Base-by-base conservation (phyloP, 2,113 vertebrate species). In the Oceanites oceanicus region DNA sequence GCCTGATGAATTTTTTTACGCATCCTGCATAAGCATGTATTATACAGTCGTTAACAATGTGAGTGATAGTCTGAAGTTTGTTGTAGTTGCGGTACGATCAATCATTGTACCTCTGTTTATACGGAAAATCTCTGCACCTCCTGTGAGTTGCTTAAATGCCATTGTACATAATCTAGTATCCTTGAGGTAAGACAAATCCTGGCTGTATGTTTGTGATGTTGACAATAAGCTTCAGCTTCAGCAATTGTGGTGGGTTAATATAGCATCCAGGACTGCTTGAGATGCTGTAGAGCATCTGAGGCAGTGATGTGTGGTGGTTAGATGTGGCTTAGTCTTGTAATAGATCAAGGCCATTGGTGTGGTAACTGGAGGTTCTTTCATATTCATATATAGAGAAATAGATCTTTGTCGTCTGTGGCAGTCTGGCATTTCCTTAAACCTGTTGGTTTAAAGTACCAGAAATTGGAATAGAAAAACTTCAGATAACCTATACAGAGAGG, bases 1-100 rank as follows among this genome's bases (percentile, higher is more conserved):
- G 62, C 49, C 74, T 95, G 94, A 96, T 94, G 81, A 94, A 94
- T 97, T 96, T 73, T 82, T 93, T 62, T 82, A 76, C 8, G 4
- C 18, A 5, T 91, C 66, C 90, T 93, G 92, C 93, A 79, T 96
- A 97, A 88, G 49, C 1, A 11, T 91, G 49, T n/a, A 87, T 96
- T 95, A 90, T 92, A 85, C 84, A 90, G 77, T 91, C 25, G 0
- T 96, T 97, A 95, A 84, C 70, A 91, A 68, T 6, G 49, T 90
- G 95, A 94, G 59, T 59, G 93, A 82, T 90, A 40, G 90, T 13
- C 70, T 96, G 81, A 90, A 95, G 92, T 87, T 89, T 81, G 89
- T 90, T 61, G 89, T 40, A 14, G 52, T 75, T 95, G 68, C 7
- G 8, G 40, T 65, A 23, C 1, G 49, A 96, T 90, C 83, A 81